A percentile compares a stretch with the other conserved stretches of the same genome.
Conservation (phyloP, 1,140 invertebrate species). For the Scylla paramamosain region DNA sequence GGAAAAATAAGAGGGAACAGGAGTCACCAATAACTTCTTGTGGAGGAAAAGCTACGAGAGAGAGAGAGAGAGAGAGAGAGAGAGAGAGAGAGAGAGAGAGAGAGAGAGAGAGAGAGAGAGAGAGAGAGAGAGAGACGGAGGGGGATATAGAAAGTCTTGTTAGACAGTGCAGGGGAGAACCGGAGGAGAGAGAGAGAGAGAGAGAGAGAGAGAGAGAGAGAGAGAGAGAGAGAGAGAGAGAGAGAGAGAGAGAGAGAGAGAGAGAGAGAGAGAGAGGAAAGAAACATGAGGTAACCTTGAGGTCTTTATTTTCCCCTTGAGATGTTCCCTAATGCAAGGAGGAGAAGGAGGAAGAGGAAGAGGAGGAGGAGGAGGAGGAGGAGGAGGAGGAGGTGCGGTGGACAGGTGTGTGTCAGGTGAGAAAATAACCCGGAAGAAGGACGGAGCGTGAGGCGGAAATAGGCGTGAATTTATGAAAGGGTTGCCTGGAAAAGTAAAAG, state of each 20-base stretch:
- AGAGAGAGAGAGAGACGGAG: background rate
- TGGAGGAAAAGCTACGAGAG: too few relatives aligned
- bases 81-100: too few relatives aligned
- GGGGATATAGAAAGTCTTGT: background rate
- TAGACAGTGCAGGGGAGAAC: background rate
- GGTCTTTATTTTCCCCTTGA: background rate
- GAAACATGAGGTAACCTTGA: background rate
- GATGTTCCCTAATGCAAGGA: background rate
- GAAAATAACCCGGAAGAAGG: background rate
- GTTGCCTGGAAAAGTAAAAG: too few relatives aligned
- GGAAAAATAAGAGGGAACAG: too few relatives aligned
- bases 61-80: too few relatives aligned
- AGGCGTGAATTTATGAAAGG: background rate
- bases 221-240: too few relatives aligned
- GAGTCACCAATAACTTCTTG: too few relatives aligned
- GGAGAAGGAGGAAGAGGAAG: background rate
- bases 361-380: background rate
- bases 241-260: constrained; percentile 18
- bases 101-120: background rate
- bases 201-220: background rate
- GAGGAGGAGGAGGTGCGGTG: background rate
- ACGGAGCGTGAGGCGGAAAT: background rate
- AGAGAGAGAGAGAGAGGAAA: constrained; percentile 20
- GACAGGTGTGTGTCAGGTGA: background rate
- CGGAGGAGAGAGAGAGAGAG: background rate